These are phyloP conservation scores for Nymphalis urticae DNA, from an alignment of 2,888 invertebrate genomes.

Conservation along the genomic window DNA sequence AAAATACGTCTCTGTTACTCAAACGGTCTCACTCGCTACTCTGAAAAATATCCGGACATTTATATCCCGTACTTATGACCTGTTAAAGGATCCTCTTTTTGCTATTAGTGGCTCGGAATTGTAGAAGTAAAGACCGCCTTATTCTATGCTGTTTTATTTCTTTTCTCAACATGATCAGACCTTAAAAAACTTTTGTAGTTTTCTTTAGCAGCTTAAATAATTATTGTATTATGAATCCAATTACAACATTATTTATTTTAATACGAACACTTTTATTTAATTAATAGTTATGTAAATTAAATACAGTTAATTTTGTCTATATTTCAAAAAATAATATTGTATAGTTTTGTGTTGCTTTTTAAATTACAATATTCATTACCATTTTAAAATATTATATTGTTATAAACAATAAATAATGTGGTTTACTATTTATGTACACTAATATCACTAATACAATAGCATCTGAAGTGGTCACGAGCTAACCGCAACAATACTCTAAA, in stretches of 20 bases:
- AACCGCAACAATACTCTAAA: too few species aligned
- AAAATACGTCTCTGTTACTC: constrained; percentile 46
- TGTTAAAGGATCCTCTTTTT: constrained; percentile 53
- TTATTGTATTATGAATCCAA: not conserved
- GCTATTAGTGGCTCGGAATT: constrained; percentile 44
- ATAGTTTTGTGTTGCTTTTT: too few species aligned
- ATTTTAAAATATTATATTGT: too few species aligned
- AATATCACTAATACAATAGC: too few species aligned
- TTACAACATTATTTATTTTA: not conserved
- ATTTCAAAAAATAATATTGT: too few species aligned
- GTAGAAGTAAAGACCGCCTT: constrained; percentile 37
- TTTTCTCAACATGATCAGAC: constrained; percentile 24
- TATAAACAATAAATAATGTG: too few species aligned
- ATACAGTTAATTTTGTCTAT: too few species aligned
- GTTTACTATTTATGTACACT: too few species aligned
- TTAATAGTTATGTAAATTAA: too few species aligned
- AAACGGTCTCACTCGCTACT: constrained; percentile 53
- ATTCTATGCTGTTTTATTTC: constrained; percentile 31
- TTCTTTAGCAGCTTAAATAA: not conserved
- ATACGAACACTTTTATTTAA: too few species aligned
- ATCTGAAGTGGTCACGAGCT: too few species aligned
- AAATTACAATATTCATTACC: too few species aligned
- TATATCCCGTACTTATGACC: constrained; percentile 65
- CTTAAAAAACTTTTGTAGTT: not conserved
- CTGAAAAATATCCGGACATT: constrained; percentile 69